Conservation (phyloP, 2,113 vertebrate species). For the Romanogobio albipinnatus region DNA sequence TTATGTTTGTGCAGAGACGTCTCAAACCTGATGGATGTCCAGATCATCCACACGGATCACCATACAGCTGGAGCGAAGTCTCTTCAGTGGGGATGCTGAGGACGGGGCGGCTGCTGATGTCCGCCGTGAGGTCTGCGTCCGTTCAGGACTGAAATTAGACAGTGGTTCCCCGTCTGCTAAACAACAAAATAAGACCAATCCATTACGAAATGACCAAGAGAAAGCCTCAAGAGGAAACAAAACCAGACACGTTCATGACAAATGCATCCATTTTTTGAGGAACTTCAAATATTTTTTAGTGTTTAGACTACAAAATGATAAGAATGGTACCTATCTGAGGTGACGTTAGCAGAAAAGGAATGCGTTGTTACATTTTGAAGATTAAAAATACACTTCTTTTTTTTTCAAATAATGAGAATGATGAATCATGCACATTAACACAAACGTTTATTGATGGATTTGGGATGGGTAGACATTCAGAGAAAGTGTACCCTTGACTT, state of each 20-base stretch:
- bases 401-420: neutral
- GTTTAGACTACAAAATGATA: neutral
- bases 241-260: neutral
- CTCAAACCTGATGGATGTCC: slow-evolving; percentile 89
- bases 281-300: neutral
- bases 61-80: slow-evolving; percentile 91
- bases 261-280: neutral
- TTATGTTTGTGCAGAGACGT: neutral
- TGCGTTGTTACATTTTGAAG: neutral
- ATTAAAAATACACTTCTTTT: neutral
- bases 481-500: slow-evolving; percentile 55
- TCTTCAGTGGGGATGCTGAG: slow-evolving; percentile 75
- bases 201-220: neutral
- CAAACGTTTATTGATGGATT: neutral
- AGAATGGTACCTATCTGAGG: neutral
- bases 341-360: neutral
- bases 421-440: neutral
- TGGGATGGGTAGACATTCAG: neutral
- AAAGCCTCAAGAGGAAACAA: neutral
- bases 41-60: slow-evolving; percentile 90
- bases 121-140: slow-evolving; percentile 66
- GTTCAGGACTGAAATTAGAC: slow-evolving; percentile 61
- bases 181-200: neutral
- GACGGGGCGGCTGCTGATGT: slow-evolving; percentile 64
- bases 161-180: slow-evolving; percentile 66